Base-by-base conservation (phyloP, 2,113 vertebrate genomes). In the Oreochromis tanganicae region DNA sequence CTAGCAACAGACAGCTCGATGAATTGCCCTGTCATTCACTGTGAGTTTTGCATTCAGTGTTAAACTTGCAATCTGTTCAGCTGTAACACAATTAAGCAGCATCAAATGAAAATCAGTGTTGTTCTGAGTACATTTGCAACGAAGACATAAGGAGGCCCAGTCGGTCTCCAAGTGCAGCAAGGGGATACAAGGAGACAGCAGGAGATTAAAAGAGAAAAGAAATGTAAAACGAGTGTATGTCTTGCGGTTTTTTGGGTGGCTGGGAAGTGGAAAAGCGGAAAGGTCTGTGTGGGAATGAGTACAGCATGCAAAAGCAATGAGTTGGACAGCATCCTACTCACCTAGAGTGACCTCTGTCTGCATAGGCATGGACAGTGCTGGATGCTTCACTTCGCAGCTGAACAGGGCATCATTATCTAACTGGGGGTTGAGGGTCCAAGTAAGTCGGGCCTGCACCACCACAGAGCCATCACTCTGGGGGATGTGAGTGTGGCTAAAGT, bases 321-420 rank as follows among this genome's bases (percentile, higher is more conserved):
- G 32, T 48, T 21, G 24, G 50, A 71, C 21, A 36, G 73, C 19
- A 32, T 80, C n/a, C 21, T 36, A 68, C 98, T 97, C 91, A 99
- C 99, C 98, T 4, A 99, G 96, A 1, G 97, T 99, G 90, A 99
- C 97, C 95, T 99, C 99, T 0, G 98, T 97, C 96, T 99, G 98
- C 99, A 99, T 99, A 95, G 98, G 97, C 98, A 99, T 99, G 29
- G 98, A 98, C 89, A 99, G 97, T 0, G 99, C 99, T 0, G 98
- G 97, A 94, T 99, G 99, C 95, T 98, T 99, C 94, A 99, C 98
- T 95, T 99, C 99, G 2, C 99, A 99, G 97, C 98, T 99, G 96
- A 99, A 99, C 36, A 99, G 97, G 0, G 98, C 99, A 9, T 99
- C 98, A 1, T 99, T 99, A 95, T 99, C 99, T 9, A 99, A 96